These are phyloP conservation scores for Rhodinocichla rosea DNA, from an alignment of 2,113 vertebrate genomes.

Conservation along the genomic window DNA sequence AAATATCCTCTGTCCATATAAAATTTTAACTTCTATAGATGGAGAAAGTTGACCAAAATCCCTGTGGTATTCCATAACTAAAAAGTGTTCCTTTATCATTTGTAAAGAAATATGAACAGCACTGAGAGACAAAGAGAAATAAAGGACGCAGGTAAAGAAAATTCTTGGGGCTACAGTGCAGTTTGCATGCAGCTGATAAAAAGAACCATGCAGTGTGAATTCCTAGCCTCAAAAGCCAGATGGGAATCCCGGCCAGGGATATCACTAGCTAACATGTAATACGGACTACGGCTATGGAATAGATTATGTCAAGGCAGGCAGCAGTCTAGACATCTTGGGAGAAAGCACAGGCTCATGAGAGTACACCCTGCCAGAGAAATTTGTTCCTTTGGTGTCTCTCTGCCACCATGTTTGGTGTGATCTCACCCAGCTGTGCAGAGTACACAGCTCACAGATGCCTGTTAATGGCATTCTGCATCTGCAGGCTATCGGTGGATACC, in stretches of 20 bases:
- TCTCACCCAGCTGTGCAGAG: not conserved
- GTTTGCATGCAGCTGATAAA: not conserved
- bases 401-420: not conserved
- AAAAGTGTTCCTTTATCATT: not conserved
- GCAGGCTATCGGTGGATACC: not conserved
- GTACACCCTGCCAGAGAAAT: not conserved
- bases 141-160: conserved; percentile 4
- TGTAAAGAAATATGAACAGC: not conserved
- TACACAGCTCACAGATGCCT: not conserved
- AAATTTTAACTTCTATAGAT: conserved; percentile 1
- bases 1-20: conserved; percentile 25
- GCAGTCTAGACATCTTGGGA: not conserved
- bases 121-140: not conserved
- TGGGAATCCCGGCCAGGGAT: not conserved
- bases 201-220: not conserved
- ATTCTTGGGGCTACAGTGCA: not conserved
- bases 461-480: not conserved
- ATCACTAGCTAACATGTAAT: not conserved
- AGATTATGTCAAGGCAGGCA: conserved; percentile 1
- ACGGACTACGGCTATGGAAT: not conserved
- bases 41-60: not conserved
- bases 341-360: not conserved
- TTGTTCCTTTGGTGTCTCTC: not conserved
- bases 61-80: not conserved
- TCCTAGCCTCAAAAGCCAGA: conserved; percentile 5